Evolutionary conservation across 2,888 invertebrate species (phyloP).

Genomic region (Dichetophora obliterata): DNA sequence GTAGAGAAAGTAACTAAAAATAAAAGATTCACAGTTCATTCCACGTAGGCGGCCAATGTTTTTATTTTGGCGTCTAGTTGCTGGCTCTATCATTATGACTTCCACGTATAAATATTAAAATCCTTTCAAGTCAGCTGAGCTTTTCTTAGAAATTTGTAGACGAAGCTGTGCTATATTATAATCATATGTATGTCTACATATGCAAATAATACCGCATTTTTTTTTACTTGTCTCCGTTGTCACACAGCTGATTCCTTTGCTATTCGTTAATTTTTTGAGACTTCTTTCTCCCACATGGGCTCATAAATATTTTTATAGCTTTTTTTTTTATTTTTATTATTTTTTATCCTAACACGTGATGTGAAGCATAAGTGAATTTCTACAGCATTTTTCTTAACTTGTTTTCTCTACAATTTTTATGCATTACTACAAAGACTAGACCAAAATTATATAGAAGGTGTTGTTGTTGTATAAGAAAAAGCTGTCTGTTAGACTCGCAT

Average conservation of each 20-base stretch:
- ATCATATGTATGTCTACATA: background rate
- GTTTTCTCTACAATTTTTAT: background rate
- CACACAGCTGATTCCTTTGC: background rate
- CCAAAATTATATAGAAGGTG: too few relatives aligned
- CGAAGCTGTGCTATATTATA: background rate
- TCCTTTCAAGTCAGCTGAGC: too few relatives aligned
- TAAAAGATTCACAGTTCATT: background rate
- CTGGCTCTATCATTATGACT: background rate
- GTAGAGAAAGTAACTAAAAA: background rate
- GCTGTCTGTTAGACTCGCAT: too few relatives aligned
- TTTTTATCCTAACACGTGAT: conserved; percentile 40
- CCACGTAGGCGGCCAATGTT: background rate
- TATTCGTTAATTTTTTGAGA: background rate
- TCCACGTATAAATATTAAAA: background rate
- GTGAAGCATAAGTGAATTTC: conserved; percentile 34
- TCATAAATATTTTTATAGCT: conserved; percentile 64
- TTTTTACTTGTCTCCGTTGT: background rate
- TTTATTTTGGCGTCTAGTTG: background rate
- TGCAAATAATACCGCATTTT: background rate
- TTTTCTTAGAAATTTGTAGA: background rate
- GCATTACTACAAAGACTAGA: background rate
- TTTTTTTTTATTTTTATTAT: background rate
- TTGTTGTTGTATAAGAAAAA: too few relatives aligned
- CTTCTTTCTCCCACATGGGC: conserved; percentile 51
- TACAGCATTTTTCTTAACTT: background rate